These are phyloP conservation scores for Graphium colonna DNA, from an alignment of 2,888 invertebrate genomes.

Conservation along the genomic window DNA sequence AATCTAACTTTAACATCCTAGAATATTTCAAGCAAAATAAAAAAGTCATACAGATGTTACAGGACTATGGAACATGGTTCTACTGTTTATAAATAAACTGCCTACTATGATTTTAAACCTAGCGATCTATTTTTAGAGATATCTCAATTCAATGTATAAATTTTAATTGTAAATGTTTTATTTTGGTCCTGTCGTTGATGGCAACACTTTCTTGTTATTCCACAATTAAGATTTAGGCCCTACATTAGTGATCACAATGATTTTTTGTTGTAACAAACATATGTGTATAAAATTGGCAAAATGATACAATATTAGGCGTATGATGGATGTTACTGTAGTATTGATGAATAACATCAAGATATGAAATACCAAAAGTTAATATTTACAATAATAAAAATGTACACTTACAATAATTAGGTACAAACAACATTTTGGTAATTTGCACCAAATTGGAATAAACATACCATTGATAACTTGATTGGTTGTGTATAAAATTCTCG, in stretches of 20 bases:
- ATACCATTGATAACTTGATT: conserved; percentile 56
- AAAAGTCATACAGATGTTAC: too few relatives aligned
- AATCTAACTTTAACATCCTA: too few relatives aligned
- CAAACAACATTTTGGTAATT: conserved; percentile 30
- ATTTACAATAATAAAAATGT: conserved; percentile 26
- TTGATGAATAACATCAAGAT: conserved; percentile 9
- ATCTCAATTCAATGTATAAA: too few relatives aligned
- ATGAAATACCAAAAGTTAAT: conserved; percentile 16
- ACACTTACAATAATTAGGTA: conserved; percentile 36
- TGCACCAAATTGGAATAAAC: conserved; percentile 64
- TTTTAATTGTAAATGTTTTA: too few relatives aligned
- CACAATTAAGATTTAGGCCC: too few relatives aligned
- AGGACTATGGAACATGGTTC: too few relatives aligned
- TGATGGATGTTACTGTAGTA: conserved; percentile 35
- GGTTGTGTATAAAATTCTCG: conserved; percentile 37
- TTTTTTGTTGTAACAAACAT: too few relatives aligned
- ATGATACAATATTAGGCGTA: conserved; percentile 32
- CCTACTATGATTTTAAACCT: not conserved
- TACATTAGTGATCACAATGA: too few relatives aligned
- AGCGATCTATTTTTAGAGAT: conserved; percentile 15
- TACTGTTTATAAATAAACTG: too few relatives aligned
- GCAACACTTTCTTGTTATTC: too few relatives aligned
- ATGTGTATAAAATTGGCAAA: not conserved
- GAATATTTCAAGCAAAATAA: too few relatives aligned
- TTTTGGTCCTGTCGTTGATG: too few relatives aligned